These are phyloP conservation scores for Plotosus lineatus DNA, from an alignment of 2,113 vertebrate species.

Conservation along the genomic window DNA sequence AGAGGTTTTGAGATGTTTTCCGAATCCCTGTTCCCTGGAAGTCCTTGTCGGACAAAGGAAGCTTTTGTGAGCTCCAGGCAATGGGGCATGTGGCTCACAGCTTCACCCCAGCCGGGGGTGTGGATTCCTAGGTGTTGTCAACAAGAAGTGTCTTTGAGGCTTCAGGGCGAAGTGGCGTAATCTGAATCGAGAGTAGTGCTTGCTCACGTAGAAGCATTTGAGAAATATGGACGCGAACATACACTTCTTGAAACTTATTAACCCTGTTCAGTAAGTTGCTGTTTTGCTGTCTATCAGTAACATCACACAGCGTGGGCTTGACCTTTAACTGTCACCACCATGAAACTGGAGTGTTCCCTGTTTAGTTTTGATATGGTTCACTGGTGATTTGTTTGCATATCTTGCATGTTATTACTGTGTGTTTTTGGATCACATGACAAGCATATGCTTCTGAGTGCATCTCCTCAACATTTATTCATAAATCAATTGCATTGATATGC, in stretches of 20 bases:
- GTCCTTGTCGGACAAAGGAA: constrained; percentile 64
- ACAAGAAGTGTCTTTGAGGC: not conserved
- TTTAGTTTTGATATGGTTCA: not conserved
- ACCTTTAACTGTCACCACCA: not conserved
- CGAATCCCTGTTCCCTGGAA: constrained; percentile 53
- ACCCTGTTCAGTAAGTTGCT: not conserved
- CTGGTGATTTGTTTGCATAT: not conserved
- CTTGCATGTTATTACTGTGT: not conserved
- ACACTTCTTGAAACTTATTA: too few relatives aligned
- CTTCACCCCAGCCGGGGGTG: constrained; percentile 28
- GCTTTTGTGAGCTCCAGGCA: constrained; percentile 60
- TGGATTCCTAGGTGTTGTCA: not conserved
- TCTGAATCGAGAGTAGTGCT: not conserved
- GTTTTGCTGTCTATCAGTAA: not conserved
- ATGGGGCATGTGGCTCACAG: constrained; percentile 47
- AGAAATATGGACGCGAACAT: not conserved
- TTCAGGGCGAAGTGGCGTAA: constrained; percentile 15
- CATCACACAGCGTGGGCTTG: not conserved
- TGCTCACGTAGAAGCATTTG: not conserved
- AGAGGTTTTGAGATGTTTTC: constrained; percentile 60
- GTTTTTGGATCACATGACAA: not conserved
- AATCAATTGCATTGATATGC: not conserved
- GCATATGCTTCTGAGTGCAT: not conserved
- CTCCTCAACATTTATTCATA: not conserved
- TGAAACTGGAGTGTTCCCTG: not conserved